Evolutionary conservation across 2,797 vertebrate species (phyloP), one percentile per base, ranked within the genome.

Genomic region (Microchirus variegatus): DNA sequence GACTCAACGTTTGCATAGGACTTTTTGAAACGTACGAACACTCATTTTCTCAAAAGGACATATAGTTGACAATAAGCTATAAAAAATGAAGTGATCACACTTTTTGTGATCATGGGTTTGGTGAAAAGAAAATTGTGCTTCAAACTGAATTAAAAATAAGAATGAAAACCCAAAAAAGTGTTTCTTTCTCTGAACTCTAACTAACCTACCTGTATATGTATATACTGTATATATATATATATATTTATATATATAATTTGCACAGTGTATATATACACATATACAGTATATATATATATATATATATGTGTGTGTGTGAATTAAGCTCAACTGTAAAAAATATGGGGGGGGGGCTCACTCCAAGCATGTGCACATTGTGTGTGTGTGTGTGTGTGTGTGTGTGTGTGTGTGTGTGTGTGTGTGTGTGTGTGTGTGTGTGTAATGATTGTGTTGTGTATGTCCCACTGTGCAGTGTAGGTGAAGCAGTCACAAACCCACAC

Each of bases 281-380:
- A n/a, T n/a, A n/a, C n/a, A n/a, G n/a, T n/a, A n/a, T n/a, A n/a
- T n/a, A n/a, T n/a, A n/a, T n/a, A n/a, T n/a, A n/a, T n/a, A n/a
- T n/a, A n/a, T n/a, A n/a, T n/a, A n/a, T n/a, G n/a, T n/a, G n/a
- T n/a, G n/a, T n/a, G n/a, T 73, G 47, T 73, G 67, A 70, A 67
- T 66, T 40, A 53, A 69, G 55, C 36, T 66, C 55, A 58, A 58
- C 56, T 70, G 67, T 26, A 53, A 46, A 19, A 3, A 26, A 26
- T 3, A 26, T 3, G 26, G 26, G 26, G 50, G 16, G 38, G 58
- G 22, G 43, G 65, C 74, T 81, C 76, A 73, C 47, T 69, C 59
- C 43, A 49, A 80, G 67, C 83, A 86, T 78, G 74, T 86, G 84
- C 82, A 78, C 15, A 8, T n/a, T n/a, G n/a, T n/a, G n/a, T n/a